Base-by-base conservation (phyloP, 2,888 invertebrate genomes). In the Agrenia bidenticulata region DNA sequence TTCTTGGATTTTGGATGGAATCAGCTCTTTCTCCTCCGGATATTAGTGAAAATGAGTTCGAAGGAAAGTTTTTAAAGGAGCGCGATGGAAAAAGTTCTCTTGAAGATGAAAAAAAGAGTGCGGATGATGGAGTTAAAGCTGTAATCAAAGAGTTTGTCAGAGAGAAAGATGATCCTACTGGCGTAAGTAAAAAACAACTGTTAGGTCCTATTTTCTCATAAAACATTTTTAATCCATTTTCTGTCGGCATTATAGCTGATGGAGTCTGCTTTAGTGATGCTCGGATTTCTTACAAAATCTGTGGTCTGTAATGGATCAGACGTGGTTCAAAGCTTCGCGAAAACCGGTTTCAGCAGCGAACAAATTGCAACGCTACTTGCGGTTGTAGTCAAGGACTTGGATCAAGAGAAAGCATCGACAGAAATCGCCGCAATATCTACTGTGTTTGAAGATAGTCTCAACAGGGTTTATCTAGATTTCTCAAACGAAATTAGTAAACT, bases 1-100 rank as follows among this genome's bases (percentile, higher is more conserved):
- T 93, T 67, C 84, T 93, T 76, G 95, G 95, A 0, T 87, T 92
- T 74, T 95, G 94, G 94, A 93, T 96, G 81, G 94, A 95, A 79
- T 93, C 94, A 78, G 93, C 94, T 0, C 83, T 95, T 13, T 91
- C 92, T 24, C 92, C 93, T 1, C 87, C 88, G 24, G 79, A 78
- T 49, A 75, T 78, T 5, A 61, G 66, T 53, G 73, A 70, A 4
- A 63, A 62, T 23, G 75, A 74, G 21, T 39, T 50, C 7, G 72
- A 73, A 37, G 42, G 61, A 63, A 72, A 61, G 63, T 63, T 61
- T 61, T 45, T 61, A 1, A 61, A 64, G 27, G 72, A 69, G n/a
- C 45, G 72, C 15, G 69, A 74, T 26, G 72, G 72, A 51, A 66
- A 75, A 62, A 72, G 71, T 50, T 57, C 66, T 4, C 26, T 66